Conservation (phyloP, 92 coral and sea anemone genomes). For the Bergia puertoricense region DNA sequence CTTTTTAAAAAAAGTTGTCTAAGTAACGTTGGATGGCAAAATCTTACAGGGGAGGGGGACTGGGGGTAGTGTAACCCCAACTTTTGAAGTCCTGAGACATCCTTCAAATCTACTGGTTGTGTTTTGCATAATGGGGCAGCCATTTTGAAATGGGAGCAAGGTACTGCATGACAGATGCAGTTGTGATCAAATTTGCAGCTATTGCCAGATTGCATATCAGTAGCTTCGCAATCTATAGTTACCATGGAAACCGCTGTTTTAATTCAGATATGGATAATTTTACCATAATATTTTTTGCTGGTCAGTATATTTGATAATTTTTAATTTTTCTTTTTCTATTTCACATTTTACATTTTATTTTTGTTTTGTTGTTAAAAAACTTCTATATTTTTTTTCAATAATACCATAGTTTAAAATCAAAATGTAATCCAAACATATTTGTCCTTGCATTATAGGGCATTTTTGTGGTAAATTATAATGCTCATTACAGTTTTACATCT, state of each 20-base stretch:
- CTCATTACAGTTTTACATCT: no score
- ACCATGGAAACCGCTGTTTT: slow-evolving; percentile 62
- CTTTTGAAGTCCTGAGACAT: slow-evolving; percentile 21
- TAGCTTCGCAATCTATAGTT: slow-evolving; percentile 32
- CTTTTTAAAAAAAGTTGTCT: background rate
- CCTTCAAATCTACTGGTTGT: slow-evolving; percentile 24
- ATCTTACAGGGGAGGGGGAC: slow-evolving; percentile 60
- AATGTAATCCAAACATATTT: no score
- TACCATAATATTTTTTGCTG: background rate
- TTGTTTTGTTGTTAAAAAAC: background rate
- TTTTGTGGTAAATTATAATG: no score
- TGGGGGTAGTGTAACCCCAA: slow-evolving; percentile 61
- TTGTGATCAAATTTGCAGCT: background rate
- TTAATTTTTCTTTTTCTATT: background rate
- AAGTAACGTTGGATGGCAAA: slow-evolving; percentile 2
- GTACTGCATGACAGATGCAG: slow-evolving; percentile 12
- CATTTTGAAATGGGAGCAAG: slow-evolving; percentile 52
- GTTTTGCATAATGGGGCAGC: slow-evolving; percentile 55
- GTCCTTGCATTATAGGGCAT: background rate
- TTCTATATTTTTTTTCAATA: background rate
- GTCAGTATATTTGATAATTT: background rate
- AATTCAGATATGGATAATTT: background rate
- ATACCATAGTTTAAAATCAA: no score
- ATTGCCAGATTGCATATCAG: background rate
- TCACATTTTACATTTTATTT: background rate